Conservation (phyloP, 1,140 invertebrate species). For the Steinernema khuongi region DNA sequence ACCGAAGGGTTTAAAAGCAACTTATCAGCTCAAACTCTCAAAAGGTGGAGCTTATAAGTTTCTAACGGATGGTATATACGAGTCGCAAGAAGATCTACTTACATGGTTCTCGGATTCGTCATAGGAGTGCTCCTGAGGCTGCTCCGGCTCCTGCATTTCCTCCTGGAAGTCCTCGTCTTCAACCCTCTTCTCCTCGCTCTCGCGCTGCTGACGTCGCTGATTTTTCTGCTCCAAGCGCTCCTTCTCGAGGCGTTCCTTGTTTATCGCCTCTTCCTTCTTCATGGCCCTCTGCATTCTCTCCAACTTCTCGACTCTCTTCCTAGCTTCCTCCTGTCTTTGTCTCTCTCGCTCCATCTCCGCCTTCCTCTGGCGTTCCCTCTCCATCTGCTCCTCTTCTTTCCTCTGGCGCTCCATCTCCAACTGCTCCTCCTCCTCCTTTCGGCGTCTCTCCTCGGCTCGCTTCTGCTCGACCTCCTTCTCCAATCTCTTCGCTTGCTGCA, state of each 20-base stretch:
- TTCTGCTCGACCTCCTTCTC: neutral
- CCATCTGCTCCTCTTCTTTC: neutral
- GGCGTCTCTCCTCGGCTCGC: neutral
- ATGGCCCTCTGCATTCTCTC: neutral
- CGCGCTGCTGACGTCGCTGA: neutral
- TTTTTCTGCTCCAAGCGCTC: neutral
- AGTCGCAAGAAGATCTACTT: no score
- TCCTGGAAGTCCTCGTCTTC: no score
- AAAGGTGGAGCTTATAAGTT: no score
- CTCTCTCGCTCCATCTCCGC: neutral
- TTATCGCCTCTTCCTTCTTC: neutral
- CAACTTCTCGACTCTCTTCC: neutral
- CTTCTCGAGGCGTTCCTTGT: neutral
- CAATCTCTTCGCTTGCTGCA: neutral
- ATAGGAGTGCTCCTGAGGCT: no score
- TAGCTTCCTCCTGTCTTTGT: neutral
- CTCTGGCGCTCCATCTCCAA: neutral
- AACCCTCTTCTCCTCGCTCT: no score
- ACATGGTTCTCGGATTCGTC: no score
- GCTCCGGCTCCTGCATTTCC: no score
- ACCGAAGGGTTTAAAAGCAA: no score
- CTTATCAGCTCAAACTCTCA: no score
- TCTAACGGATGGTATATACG: no score
- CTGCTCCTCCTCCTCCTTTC: neutral
- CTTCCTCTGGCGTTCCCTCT: neutral